A percentile compares a stretch with the other conserved stretches of the same genome.
Evolutionary conservation across 2,797 vertebrate species (phyloP).

Genomic region (Melanotaenia boesemani): DNA sequence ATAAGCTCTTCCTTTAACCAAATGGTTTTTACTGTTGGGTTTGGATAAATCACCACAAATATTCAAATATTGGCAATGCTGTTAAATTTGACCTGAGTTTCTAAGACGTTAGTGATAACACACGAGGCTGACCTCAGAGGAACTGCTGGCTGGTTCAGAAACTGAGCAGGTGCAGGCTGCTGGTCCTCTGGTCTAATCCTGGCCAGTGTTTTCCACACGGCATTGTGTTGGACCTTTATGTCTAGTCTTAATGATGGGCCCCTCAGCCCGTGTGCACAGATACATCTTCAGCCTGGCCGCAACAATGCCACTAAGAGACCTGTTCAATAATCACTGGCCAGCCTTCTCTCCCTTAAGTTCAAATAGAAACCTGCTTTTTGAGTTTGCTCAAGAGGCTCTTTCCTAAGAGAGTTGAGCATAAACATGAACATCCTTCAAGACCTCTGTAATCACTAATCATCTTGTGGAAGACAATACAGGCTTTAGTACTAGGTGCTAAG

Average conservation of each 20-base stretch:
- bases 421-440: constrained; percentile 53
- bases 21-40: no score
- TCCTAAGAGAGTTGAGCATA: constrained; percentile 32
- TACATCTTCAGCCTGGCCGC: constrained; percentile 34
- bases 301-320: constrained; percentile 42
- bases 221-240: constrained; percentile 70
- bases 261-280: constrained; percentile 40
- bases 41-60: no score
- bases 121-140: no score
- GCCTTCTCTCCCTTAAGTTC: constrained; percentile 17
- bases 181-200: constrained; percentile 12
- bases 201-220: constrained; percentile 15
- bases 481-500: constrained; percentile 35
- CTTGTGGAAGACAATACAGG: constrained; percentile 51
- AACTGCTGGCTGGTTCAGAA: constrained; percentile 5
- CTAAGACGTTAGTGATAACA: no score
- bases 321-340: constrained; percentile 43
- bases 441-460: constrained; percentile 39
- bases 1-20: no score
- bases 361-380: constrained; percentile 39
- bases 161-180: constrained; percentile 65
- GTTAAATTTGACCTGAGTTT: no score
- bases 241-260: constrained; percentile 66
- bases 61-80: no score
- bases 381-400: constrained; percentile 56